A percentile compares a stretch with the other conserved stretches of the same genome.
Conservation (phyloP, 2,797 vertebrate species). For the Notolabrus celidotus region DNA sequence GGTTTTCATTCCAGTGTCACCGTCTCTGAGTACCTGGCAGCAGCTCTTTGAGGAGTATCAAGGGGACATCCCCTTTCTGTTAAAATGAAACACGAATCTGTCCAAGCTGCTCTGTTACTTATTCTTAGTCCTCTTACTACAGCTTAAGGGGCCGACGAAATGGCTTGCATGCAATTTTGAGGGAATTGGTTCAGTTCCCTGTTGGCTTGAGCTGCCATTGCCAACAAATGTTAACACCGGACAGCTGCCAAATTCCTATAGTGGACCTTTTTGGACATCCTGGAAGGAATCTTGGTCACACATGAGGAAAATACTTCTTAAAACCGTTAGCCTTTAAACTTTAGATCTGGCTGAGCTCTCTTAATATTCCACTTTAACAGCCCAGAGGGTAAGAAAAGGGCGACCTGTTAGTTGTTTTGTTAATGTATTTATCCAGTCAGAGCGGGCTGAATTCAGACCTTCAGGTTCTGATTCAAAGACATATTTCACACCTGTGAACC, state of each 20-base stretch:
- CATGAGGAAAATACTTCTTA: conserved; percentile 42
- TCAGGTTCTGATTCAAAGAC: conserved; percentile 12
- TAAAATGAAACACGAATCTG: conserved; percentile 62
- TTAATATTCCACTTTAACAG: conserved; percentile 38
- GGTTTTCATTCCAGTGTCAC: conserved; percentile 1
- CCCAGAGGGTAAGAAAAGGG: not conserved
- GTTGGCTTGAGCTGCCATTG: conserved; percentile 52
- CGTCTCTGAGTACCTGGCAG: conserved; percentile 29
- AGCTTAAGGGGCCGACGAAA: conserved; percentile 46
- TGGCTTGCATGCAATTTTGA: conserved; percentile 57
- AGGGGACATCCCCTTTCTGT: conserved; percentile 47
- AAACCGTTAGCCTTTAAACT: conserved; percentile 56
- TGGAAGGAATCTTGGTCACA: conserved; percentile 37
- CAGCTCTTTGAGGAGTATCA: conserved; percentile 35
- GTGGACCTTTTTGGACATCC: conserved; percentile 51
- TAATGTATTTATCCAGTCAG: conserved; percentile 21
- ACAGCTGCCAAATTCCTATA: conserved; percentile 51
- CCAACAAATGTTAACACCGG: conserved; percentile 58
- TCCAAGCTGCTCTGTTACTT: conserved; percentile 53
- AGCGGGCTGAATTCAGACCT: not conserved
- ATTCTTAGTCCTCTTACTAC: conserved; percentile 43
- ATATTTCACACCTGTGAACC: conserved; percentile 51
- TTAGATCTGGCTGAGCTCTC: conserved; percentile 36
- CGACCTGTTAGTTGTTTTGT: conserved; percentile 11
- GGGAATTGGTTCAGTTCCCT: conserved; percentile 60